Evolutionary conservation across 1,140 invertebrate genomes (phyloP).

Genomic region (Tachypleus tridentatus): DNA sequence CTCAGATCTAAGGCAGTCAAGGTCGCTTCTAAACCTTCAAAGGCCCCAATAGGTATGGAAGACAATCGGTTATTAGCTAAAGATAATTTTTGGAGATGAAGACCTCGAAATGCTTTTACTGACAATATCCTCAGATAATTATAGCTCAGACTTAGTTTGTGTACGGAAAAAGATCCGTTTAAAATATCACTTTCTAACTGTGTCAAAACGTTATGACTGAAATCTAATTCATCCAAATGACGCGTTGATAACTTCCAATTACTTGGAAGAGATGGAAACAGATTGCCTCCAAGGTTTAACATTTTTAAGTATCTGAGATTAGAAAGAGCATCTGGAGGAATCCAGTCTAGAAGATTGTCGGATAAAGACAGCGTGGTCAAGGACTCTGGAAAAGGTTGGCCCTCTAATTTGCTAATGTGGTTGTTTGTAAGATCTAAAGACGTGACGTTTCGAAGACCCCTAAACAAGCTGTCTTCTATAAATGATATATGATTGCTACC

Average conservation of each 20-base stretch:
- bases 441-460: slow-evolving; percentile 16
- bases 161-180: slow-evolving; percentile 54
- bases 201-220: slow-evolving; percentile 60
- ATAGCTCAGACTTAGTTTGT: slow-evolving; percentile 65
- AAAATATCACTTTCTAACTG: slow-evolving; percentile 47
- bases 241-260: slow-evolving; percentile 15
- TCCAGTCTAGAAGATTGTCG: slow-evolving; percentile 53
- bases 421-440: slow-evolving; percentile 24
- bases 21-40: slow-evolving; percentile 39
- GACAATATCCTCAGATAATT: slow-evolving; percentile 54
- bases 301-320: slow-evolving; percentile 42
- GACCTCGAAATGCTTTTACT: slow-evolving; percentile 49
- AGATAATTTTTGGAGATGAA: slow-evolving; percentile 57
- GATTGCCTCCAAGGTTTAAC: slow-evolving; percentile 66
- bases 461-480: slow-evolving; percentile 20
- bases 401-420: slow-evolving; percentile 20
- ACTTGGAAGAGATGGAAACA: slow-evolving; percentile 19
- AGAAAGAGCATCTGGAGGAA: slow-evolving; percentile 50
- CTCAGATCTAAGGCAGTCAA: slow-evolving; percentile 27
- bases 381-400: slow-evolving; percentile 23
- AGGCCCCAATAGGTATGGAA: slow-evolving; percentile 51
- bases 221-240: slow-evolving; percentile 63
- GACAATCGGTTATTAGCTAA: slow-evolving; percentile 61
- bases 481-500: slow-evolving; percentile 21
- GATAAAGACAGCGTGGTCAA: slow-evolving; percentile 70